Base-by-base conservation (phyloP, 2,113 vertebrate species). In the Otis tarda region DNA sequence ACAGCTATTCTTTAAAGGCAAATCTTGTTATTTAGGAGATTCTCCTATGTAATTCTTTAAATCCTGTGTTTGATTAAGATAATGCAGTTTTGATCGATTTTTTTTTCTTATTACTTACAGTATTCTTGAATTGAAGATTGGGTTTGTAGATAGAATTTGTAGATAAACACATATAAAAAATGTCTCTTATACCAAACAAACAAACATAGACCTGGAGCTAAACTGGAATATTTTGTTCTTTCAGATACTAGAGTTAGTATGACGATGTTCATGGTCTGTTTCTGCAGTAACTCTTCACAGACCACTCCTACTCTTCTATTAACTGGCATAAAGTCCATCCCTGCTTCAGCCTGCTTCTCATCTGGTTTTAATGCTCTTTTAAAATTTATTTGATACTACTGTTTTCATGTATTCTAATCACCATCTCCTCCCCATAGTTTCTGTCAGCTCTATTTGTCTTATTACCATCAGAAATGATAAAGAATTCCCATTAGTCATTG, bases 271-370 rank as follows among this genome's bases (percentile, higher is more conserved):
- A 12, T 25, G 2, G 6, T 22, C 49, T 49, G 2, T 70, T 83
- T 65, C 52, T 67, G 28, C 31, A 86, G 6, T 17, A 65, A 1
- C 4, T n/a, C 3, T 67, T 55, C 41, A 25, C 79, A 52, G 31
- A 61, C 14, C 12, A 77, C 10, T 56, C 18, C 25, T 14, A 37
- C 4, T 47, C 5, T 60, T 47, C 5, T 6, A 16, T 43, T 43
- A 43, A 43, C 41, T 43, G 41, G 41, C 31, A n/a, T 23, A 33
- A 74, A 10, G n/a, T 2, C 1, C 14, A 27, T 2, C 0, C 14
- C 24, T 73, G 7, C 21, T 39, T 50, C 41, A 37, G 18, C 39
- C 27, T 80, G 87, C 23, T 10, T 95, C 12, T 43, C 31, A 37
- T 52, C 52, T 60, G 7, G 14, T 89, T 76, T 86, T 57, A 63